Evolutionary conservation across 1,140 invertebrate species (phyloP), one percentile per base, ranked within the genome.

Genomic region (Cylas formicarius): DNA sequence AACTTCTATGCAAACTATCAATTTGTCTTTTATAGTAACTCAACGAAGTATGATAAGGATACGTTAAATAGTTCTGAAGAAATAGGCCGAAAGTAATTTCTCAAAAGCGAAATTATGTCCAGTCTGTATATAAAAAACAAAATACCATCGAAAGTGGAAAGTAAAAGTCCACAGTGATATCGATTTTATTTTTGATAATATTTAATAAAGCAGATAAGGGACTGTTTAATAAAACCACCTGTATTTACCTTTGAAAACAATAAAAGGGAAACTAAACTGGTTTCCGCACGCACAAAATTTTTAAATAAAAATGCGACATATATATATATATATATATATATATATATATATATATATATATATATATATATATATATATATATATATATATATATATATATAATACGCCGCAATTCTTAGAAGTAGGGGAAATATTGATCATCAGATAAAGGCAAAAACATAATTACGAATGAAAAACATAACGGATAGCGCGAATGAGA

Each of bases 381-480:
- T n/a, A 26, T n/a, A 26, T 26, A 26, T 26, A 26, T n/a, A 9
- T 19, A 50, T 28, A 43, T 22, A 34, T 13, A 50, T 49, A 50
- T 45, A 44, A 42, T 54, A 44, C 37, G 52, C n/a, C n/a, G n/a
- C n/a, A n/a, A n/a, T 60, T 60, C 49, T 45, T 50, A 51, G 51
- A 57, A 58, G 44, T 40, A 46, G 57, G 50, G 56, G 50, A 60
- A 61, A 54, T 62, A 62, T 60, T 62, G 58, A 62, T 62, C 58
- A 62, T 56, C 43, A 59, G 53, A 60, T 60, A 61, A 57, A 61
- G 48, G 55, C 56, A 50, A 55, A 62, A 60, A 58, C 52, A 62
- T 58, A 62, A 62, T 62, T 55, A 61, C 56, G 56, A 62, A 62
- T 62, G 56, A 55, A 60, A 32, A 60, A 59, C 55, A 57, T 58